Evolutionary conservation across 2,113 vertebrate species (phyloP).

Genomic region (Penelope pileata): DNA sequence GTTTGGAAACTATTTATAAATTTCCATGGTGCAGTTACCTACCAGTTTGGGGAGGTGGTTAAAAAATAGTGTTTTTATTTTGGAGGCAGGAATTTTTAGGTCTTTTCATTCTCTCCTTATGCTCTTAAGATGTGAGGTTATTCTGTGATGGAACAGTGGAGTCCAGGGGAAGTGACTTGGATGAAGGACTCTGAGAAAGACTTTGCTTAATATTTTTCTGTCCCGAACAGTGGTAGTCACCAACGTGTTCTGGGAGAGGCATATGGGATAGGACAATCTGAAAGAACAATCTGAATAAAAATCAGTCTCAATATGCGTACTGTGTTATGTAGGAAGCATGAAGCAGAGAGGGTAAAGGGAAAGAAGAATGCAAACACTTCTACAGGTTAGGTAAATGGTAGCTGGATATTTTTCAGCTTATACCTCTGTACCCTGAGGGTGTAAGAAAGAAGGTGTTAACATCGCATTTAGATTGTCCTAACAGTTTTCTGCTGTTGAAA

Average conservation of each 20-base stretch:
- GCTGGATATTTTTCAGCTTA: not conserved
- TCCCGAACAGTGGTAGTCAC: not conserved
- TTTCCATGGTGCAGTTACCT: not conserved
- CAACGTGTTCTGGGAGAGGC: not conserved
- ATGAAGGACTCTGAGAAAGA: not conserved
- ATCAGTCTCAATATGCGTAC: not conserved
- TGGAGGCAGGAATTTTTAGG: not conserved
- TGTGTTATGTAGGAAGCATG: not conserved
- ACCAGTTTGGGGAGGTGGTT: not conserved
- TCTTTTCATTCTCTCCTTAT: not conserved
- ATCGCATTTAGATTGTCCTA: not conserved
- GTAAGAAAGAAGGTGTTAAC: not conserved
- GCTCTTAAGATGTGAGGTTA: not conserved
- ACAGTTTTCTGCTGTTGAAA: not conserved
- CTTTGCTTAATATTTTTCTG: not conserved
- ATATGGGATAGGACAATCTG: not conserved
- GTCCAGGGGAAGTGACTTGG: not conserved
- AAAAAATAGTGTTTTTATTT: not conserved
- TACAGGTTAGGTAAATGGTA: not conserved
- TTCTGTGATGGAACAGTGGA: not conserved
- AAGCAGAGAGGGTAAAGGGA: not conserved
- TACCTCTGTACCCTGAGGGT: fast-evolving
- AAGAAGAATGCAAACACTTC: not conserved
- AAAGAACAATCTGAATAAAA: not conserved
- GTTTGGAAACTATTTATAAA: not conserved